Evolutionary conservation across 2,113 vertebrate genomes (phyloP).

Genomic region (Cyanoramphus novaezelandiae): DNA sequence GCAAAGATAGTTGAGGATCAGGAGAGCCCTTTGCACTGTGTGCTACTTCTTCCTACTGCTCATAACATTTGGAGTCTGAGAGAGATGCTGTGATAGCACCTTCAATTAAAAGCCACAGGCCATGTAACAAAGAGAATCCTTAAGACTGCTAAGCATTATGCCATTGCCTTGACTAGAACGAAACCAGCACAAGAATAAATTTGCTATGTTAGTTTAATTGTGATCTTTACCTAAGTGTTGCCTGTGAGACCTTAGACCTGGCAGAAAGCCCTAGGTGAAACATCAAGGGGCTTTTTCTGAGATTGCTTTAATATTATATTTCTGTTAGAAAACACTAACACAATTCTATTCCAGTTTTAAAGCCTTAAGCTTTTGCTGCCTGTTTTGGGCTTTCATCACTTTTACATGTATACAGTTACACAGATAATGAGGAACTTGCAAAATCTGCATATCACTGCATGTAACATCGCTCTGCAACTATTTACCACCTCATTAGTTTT

Average conservation of each 20-base stretch:
- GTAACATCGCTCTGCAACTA: neutral
- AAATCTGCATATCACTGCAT: neutral
- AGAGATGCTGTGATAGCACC: neutral
- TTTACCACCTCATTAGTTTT: constrained; percentile 60
- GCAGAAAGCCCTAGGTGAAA: neutral
- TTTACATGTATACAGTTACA: neutral
- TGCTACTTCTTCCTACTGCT: neutral
- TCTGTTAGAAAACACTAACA: neutral
- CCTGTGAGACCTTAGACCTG: neutral
- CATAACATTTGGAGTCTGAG: neutral
- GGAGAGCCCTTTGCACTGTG: neutral
- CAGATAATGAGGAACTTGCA: neutral
- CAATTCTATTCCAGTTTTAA: constrained; percentile 3
- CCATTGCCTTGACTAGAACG: neutral
- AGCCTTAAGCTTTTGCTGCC: neutral
- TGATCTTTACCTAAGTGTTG: neutral
- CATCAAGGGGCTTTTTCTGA: neutral
- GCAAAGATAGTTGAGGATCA: neutral
- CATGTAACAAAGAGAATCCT: constrained; percentile 18
- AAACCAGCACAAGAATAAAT: constrained; percentile 32
- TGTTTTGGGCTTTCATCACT: constrained; percentile 36
- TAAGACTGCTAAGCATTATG: constrained; percentile 17
- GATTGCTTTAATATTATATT: neutral
- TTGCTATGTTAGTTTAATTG: neutral
- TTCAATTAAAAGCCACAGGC: constrained; percentile 23